Conservation (phyloP, 2,888 invertebrate genomes). For the Sialis fuliginosa region DNA sequence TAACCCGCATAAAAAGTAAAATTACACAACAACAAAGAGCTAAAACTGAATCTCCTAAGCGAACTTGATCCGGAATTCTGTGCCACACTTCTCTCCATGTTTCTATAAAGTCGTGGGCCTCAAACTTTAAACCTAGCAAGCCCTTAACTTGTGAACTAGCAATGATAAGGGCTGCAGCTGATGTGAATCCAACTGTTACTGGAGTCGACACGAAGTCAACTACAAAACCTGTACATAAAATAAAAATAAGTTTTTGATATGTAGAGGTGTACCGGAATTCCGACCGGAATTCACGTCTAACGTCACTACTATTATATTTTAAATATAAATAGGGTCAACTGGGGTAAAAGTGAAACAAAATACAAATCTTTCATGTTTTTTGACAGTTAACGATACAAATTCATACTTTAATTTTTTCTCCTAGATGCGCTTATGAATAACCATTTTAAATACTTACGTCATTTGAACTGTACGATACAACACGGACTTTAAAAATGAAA, state of each 20-base stretch:
- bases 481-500: too few relatives aligned
- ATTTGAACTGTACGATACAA: too few relatives aligned
- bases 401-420: too few relatives aligned
- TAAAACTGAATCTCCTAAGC: constrained; percentile 37
- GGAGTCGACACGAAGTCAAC: constrained; percentile 58
- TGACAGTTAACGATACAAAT: too few relatives aligned
- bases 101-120: constrained; percentile 39
- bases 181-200: constrained; percentile 58
- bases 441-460: too few relatives aligned
- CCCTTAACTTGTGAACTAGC: constrained; percentile 58
- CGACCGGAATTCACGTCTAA: too few relatives aligned
- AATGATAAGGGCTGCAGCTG: constrained; percentile 58
- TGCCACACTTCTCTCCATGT: constrained; percentile 37
- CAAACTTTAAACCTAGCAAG: constrained; percentile 39
- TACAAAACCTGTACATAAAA: constrained; percentile 37
- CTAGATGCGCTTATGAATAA: too few relatives aligned
- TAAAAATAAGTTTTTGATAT: neutral
- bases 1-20: constrained; percentile 43
- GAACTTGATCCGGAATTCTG: constrained; percentile 33
- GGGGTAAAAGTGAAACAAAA: too few relatives aligned
- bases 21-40: constrained; percentile 41
- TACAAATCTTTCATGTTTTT: too few relatives aligned
- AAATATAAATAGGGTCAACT: too few relatives aligned
- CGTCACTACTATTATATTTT: too few relatives aligned
- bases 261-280: too few relatives aligned